Percentiles rank a stretch among this genome's conserved stretches.
Conservation (phyloP, 64 coral and sea anemone species). For the Montipora foliosa region DNA sequence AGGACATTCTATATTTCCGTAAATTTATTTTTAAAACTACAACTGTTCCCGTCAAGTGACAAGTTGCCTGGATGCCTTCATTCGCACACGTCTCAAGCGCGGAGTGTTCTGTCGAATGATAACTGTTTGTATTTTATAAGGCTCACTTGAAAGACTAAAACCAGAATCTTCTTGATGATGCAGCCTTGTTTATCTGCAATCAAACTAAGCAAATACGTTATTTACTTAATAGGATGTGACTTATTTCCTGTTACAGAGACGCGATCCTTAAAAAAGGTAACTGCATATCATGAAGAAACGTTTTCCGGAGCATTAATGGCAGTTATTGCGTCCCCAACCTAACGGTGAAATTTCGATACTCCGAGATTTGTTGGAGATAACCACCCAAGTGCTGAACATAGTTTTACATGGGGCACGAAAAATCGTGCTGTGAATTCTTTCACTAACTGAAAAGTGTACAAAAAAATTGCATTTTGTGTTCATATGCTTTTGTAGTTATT, state of each 20-base stretch:
- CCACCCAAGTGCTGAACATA: slow-evolving; percentile 13
- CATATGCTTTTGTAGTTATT: neutral
- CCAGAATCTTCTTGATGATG: neutral
- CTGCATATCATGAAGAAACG: neutral
- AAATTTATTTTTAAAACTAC: neutral
- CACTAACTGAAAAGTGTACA: neutral
- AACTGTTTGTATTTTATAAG: neutral
- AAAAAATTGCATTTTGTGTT: neutral
- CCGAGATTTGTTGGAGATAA: slow-evolving; percentile 32
- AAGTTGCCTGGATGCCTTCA: neutral
- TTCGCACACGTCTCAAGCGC: neutral
- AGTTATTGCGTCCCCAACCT: neutral
- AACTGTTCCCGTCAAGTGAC: neutral
- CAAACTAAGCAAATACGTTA: neutral
- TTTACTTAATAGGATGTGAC: slow-evolving; percentile 1
- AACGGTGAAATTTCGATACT: neutral
- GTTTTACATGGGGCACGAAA: neutral
- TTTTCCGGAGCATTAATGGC: too few species aligned
- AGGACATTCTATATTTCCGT: neutral
- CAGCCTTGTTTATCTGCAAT: slow-evolving; percentile 4
- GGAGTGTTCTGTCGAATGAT: neutral
- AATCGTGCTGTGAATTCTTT: neutral
- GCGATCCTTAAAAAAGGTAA: neutral
- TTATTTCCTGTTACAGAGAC: neutral
- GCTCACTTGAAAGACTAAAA: neutral